Conservation (phyloP, 2,797 vertebrate genomes). For the Crotalus adamanteus region DNA sequence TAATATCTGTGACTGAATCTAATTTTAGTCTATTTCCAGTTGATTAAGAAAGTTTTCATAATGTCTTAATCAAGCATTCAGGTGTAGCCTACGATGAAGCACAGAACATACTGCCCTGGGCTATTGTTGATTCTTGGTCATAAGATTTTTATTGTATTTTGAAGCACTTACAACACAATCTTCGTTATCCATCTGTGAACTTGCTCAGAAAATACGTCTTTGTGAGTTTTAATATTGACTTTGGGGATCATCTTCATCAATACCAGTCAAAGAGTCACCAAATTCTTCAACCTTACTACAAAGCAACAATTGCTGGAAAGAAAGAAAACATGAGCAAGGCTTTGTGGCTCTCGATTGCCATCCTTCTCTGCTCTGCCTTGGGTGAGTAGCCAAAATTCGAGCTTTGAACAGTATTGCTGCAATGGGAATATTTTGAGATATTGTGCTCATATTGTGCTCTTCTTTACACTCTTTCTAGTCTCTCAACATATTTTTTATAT, state of each 20-base stretch:
- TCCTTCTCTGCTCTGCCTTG: neutral
- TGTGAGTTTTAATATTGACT: neutral
- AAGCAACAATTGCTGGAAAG: neutral
- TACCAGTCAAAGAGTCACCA: neutral
- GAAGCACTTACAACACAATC: neutral
- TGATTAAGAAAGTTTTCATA: no score
- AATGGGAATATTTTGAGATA: no score
- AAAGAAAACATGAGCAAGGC: neutral
- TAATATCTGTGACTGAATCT: no score
- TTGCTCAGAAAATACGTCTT: neutral
- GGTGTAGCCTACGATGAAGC: neutral
- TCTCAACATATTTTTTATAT: no score
- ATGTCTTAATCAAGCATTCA: neutral
- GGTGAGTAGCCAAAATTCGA: neutral
- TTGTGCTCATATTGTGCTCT: no score
- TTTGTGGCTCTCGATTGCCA: neutral
- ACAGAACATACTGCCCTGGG: neutral
- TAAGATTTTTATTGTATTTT: neutral
- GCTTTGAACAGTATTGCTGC: no score
- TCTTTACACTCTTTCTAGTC: no score
- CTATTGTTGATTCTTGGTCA: neutral
- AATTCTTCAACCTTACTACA: neutral
- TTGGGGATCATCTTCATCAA: neutral
- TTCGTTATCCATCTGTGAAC: neutral
- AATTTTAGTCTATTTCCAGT: no score